Percentiles rank a stretch among this genome's conserved stretches.
phyloP scores from a whole-genome alignment of 2,888 invertebrate genomes.

The Listrodromus nycthemerus region DNA sequence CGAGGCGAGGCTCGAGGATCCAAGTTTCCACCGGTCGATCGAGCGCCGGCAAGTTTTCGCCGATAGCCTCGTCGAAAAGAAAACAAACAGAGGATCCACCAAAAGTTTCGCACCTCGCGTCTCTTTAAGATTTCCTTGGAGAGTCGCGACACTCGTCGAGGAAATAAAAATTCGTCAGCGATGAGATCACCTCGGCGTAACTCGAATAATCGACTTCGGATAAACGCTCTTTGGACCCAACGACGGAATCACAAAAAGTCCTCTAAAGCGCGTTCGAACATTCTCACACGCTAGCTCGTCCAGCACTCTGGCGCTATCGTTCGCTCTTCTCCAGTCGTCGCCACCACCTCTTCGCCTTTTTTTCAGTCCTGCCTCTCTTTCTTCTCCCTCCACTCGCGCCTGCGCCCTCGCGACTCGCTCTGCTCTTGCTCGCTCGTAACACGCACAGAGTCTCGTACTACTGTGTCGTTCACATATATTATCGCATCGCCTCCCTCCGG shows the following conservation, averaged over 20 bases:
- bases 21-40: not conserved
- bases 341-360: conserved; percentile 6
- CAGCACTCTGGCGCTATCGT: conserved; percentile 44
- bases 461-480: conserved; percentile 16
- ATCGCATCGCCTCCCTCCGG: conserved; percentile 20
- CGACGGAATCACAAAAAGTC: not conserved
- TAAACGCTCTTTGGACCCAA: not conserved
- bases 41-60: not conserved
- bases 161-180: not conserved
- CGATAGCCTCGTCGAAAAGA: not conserved
- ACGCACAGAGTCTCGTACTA: not conserved
- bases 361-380: not conserved
- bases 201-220: not conserved
- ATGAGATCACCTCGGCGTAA: not conserved
- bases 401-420: conserved; percentile 20
- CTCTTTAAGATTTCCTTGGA: not conserved
- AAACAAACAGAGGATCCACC: not conserved
- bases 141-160: not conserved
- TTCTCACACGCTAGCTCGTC: conserved; percentile 57
- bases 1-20: not conserved
- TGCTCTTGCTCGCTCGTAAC: conserved; percentile 1
- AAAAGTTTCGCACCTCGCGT: not conserved
- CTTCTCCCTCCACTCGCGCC: not conserved
- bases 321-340: not conserved
- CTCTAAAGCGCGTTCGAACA: conserved; percentile 24